phyloP scores from a whole-genome alignment of 2,888 invertebrate species.

The Pandemis cinnamomeana region DNA sequence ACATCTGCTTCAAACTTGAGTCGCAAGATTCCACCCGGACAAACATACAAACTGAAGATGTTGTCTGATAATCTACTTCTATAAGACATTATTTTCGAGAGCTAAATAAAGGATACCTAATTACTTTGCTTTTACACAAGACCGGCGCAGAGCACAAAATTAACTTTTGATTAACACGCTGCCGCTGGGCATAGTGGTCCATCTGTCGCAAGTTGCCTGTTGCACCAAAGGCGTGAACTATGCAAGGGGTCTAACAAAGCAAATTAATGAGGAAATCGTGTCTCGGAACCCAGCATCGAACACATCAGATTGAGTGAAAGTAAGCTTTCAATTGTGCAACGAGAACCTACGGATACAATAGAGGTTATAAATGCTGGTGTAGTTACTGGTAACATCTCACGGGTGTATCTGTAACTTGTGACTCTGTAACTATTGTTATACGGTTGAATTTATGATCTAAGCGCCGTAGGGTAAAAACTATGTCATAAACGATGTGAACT shows the following conservation, averaged over 20 bases:
- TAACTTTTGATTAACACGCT: not conserved
- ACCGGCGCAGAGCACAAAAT: not conserved
- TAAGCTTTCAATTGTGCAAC: conserved; percentile 56
- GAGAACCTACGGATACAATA: conserved; percentile 46
- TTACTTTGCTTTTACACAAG: too few species aligned
- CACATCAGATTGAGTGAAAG: conserved; percentile 71
- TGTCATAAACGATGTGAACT: conserved; percentile 53
- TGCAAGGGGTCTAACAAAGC: conserved; percentile 64
- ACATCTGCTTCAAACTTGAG: too few species aligned
- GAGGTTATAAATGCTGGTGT: conserved; percentile 33
- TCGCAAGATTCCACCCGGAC: too few species aligned
- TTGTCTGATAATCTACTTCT: too few species aligned
- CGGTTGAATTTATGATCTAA: not conserved
- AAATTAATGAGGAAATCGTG: conserved; percentile 79
- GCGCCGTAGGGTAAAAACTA: conserved; percentile 26
- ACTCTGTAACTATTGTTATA: not conserved
- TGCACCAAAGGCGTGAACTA: conserved; percentile 21
- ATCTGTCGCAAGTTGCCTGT: not conserved
- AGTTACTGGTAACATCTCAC: not conserved
- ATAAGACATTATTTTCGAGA: too few species aligned
- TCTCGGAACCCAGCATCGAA: conserved; percentile 51
- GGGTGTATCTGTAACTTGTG: not conserved
- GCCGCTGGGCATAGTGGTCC: not conserved
- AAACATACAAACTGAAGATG: too few species aligned
- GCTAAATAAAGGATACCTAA: too few species aligned